Conservation (phyloP, 2,113 vertebrate species). For the Todiramphus chloris region DNA sequence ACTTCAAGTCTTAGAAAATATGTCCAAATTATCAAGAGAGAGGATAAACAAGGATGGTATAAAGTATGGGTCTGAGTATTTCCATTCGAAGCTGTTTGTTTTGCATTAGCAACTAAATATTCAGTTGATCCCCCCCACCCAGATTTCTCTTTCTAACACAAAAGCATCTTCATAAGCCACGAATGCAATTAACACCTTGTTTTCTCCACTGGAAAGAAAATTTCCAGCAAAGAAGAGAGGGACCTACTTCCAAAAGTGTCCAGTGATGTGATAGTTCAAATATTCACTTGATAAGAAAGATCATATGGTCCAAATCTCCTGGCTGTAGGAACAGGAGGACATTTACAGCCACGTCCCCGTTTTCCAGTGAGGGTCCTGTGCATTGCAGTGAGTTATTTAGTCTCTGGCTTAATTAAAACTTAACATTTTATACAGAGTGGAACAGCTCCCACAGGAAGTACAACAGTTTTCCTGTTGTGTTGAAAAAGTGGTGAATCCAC, state of each 20-base stretch:
- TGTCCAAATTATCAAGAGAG: neutral
- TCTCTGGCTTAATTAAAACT: neutral
- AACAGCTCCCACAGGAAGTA: neutral
- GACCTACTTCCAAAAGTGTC: fast-evolving
- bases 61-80: neutral
- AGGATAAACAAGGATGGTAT: neutral
- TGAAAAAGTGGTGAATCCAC: neutral
- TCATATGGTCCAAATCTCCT: neutral
- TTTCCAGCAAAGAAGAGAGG: neutral
- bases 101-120: neutral
- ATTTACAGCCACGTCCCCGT: neutral
- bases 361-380: neutral
- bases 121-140: neutral
- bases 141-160: neutral
- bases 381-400: neutral
- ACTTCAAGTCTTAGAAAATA: neutral
- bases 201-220: neutral
- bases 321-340: neutral
- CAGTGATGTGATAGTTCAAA: neutral
- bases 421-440: neutral
- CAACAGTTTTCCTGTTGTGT: neutral
- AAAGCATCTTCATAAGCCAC: neutral
- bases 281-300: neutral
- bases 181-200: neutral
- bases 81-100: neutral